Evolutionary conservation across 1,140 invertebrate genomes (phyloP).

Genomic region (Ceratina japonica): DNA sequence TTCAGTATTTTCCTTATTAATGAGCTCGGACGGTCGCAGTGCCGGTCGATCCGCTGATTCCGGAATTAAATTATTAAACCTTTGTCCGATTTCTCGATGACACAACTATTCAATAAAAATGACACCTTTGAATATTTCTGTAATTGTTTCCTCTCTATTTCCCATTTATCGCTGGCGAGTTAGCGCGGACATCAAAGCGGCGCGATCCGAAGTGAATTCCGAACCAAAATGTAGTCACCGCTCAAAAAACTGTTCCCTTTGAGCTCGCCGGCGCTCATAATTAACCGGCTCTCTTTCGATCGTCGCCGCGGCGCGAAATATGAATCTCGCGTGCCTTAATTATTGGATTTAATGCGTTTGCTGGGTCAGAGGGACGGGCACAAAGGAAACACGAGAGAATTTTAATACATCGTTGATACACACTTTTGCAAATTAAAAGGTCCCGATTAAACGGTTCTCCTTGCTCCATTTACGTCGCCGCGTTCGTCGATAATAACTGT

Average conservation of each 20-base stretch:
- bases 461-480: neutral
- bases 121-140: no score
- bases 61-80: no score
- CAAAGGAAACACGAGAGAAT: neutral
- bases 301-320: neutral
- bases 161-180: neutral
- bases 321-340: neutral
- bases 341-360: conserved; percentile 7
- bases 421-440: neutral
- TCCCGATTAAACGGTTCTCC: conserved; percentile 7
- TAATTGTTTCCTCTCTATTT: no score
- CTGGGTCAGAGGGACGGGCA: neutral
- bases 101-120: no score
- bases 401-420: conserved; percentile 10
- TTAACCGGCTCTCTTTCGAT: neutral
- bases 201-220: neutral
- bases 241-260: neutral
- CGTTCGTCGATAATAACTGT: neutral
- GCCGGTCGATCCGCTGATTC: no score
- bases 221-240: neutral
- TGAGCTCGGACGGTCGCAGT: no score
- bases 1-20: no score
- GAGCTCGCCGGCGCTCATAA: neutral
- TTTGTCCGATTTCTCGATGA: no score
- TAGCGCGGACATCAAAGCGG: neutral